Base-by-base conservation (phyloP, 2,888 invertebrate species). In the Luperina nickerlii region DNA sequence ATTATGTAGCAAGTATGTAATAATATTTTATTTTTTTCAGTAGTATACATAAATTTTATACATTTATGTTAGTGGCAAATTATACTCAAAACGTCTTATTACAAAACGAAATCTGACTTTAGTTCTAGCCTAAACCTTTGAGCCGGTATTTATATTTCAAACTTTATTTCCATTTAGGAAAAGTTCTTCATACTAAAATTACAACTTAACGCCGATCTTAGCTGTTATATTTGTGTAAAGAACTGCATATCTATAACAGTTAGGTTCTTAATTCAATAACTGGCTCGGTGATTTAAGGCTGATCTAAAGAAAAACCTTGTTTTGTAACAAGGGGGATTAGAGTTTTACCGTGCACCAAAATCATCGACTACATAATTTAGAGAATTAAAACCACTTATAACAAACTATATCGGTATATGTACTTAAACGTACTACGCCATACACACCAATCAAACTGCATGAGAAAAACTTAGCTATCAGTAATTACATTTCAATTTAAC, bases 401-500 rank as follows among this genome's bases (percentile, higher is more conserved):
- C 4, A 60, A 60, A 8, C 15, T 18, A 45, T 27, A 27, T 18
- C 9, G 45, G 27, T 45, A 27, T 1, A 45, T 18, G 9, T 45
- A 5, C 18, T 27, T 27, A 6, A 68, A 68, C 11, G 2, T 11
- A 11, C 4, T n/a, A n/a, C 11, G n/a, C 76, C n/a, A 18, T 27
- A 63, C 4, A 42, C 54, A 24, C 48, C 13, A 62, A 78, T 45
- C 24, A 65, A 57, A 65, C 32, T 20, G 0, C 62, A 45, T 5
- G 51, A 79, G 65, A 69, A 60, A 68, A 66, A 80, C n/a, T 6
- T 15, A 24, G 2, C 7, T 4, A 42, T 20, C 1, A 13, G 63
- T 45, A 62, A 66, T 42, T 32, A 70, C 6, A 74, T 62, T 80
- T 81, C 75, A 81, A 71, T 81, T 54, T 62, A 80, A 51, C 15